phyloP scores from a whole-genome alignment of 1,140 invertebrate species.

The Epicauta chinensis region DNA sequence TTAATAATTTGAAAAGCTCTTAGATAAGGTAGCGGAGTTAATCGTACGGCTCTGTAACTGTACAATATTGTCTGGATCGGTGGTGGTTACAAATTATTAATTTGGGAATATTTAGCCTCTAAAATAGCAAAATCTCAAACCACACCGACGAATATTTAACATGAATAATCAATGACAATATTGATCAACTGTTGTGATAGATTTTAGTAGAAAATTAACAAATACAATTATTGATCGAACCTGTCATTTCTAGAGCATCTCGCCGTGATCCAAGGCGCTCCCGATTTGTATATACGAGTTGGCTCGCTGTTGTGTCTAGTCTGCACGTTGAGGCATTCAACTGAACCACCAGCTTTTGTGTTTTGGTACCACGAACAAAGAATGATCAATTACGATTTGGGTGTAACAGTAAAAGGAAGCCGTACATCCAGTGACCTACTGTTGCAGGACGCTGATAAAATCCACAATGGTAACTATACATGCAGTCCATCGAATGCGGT shows the following conservation, averaged over 20 bases:
- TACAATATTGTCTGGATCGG: too few relatives aligned
- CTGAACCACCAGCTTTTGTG: conserved; percentile 68
- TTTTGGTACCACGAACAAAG: conserved; percentile 72
- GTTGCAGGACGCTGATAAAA: conserved; percentile 50
- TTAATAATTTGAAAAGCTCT: too few relatives aligned
- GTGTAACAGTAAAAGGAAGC: conserved; percentile 43
- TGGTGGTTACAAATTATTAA: too few relatives aligned
- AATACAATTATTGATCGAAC: too few relatives aligned
- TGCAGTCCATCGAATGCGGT: conserved; percentile 64
- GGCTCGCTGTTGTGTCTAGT: conserved; percentile 65
- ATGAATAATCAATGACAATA: too few relatives aligned
- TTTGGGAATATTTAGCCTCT: too few relatives aligned
- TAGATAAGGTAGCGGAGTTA: too few relatives aligned
- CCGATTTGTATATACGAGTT: conserved; percentile 67
- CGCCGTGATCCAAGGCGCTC: conserved; percentile 67
- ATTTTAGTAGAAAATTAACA: too few relatives aligned
- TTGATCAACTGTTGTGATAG: too few relatives aligned
- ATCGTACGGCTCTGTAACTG: too few relatives aligned
- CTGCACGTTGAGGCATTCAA: conserved; percentile 63
- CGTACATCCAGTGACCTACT: conserved; percentile 49
- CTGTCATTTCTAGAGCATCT: conserved; percentile 54
- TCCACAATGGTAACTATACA: conserved; percentile 60
- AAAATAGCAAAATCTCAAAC: too few relatives aligned
- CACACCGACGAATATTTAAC: too few relatives aligned
- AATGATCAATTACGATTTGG: conserved; percentile 67